Percentiles rank a stretch among this genome's conserved stretches.
These are phyloP conservation scores for Patella caerulea DNA, from an alignment of 2,888 invertebrate genomes.

Conservation along the genomic window DNA sequence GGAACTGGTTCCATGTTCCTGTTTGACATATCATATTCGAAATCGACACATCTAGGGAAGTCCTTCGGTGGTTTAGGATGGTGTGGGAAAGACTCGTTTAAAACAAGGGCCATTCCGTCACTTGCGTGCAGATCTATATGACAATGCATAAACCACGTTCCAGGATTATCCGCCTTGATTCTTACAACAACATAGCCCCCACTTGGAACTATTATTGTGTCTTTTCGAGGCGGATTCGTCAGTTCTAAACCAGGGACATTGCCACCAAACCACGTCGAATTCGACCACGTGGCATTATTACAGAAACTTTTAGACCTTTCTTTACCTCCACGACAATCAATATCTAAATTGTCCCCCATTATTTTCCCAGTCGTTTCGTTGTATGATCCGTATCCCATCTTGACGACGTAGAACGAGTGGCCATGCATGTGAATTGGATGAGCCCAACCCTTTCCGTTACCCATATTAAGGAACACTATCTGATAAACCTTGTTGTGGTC, in stretches of 20 bases:
- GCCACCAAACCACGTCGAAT: slow-evolving; percentile 52
- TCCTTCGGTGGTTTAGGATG: slow-evolving; percentile 46
- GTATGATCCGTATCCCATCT: slow-evolving; percentile 46
- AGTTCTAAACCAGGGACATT: slow-evolving; percentile 54
- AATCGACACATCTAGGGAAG: slow-evolving; percentile 56
- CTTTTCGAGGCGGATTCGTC: slow-evolving; percentile 56
- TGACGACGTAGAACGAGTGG: slow-evolving; percentile 60
- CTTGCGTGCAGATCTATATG: slow-evolving; percentile 60
- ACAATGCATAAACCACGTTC: slow-evolving; percentile 66
- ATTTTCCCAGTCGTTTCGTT: slow-evolving; percentile 32
- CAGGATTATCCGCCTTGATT: slow-evolving; percentile 64
- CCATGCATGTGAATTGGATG: slow-evolving; percentile 65
- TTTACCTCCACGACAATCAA: slow-evolving; percentile 18
- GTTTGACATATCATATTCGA: slow-evolving; percentile 11
- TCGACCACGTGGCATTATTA: slow-evolving; percentile 56
- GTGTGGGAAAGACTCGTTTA: slow-evolving; percentile 55
- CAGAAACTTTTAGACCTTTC: slow-evolving; percentile 45
- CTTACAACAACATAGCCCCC: slow-evolving; percentile 66
- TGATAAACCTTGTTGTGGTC: slow-evolving; percentile 50
- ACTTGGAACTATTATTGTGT: slow-evolving; percentile 65
- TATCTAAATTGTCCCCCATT: slow-evolving; percentile 8
- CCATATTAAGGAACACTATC: slow-evolving; percentile 55
- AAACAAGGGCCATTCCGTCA: slow-evolving; percentile 64
- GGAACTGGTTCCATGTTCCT: no score
- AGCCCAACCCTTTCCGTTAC: slow-evolving; percentile 50